These are phyloP conservation scores for Aramus guarauna DNA, from an alignment of 2,113 vertebrate genomes.

Conservation along the genomic window DNA sequence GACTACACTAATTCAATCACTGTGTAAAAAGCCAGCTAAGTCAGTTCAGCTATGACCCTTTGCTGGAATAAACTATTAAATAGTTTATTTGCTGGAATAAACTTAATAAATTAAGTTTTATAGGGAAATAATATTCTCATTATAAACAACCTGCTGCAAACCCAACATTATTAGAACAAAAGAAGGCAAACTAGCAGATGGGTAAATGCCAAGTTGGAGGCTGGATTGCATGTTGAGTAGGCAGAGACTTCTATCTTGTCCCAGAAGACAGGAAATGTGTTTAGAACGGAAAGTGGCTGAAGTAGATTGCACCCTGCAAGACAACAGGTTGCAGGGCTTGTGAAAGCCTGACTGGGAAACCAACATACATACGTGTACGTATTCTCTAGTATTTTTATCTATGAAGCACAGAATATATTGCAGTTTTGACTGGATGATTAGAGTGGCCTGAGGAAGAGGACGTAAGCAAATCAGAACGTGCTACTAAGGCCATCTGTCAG, in stretches of 20 bases:
- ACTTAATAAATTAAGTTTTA: background rate
- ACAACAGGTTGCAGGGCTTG: background rate
- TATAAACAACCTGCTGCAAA: background rate
- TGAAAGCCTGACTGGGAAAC: background rate
- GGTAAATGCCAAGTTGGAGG: background rate
- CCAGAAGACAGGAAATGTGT: background rate
- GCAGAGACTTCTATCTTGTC: background rate
- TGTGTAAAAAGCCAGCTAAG: background rate
- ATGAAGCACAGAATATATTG: background rate
- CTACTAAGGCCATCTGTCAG: background rate
- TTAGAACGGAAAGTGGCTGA: background rate
- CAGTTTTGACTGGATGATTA: background rate
- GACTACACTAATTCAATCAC: background rate
- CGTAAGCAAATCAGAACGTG: background rate
- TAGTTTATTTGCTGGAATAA: background rate
- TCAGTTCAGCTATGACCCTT: background rate
- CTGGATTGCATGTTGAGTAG: background rate
- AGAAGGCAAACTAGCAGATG: background rate
- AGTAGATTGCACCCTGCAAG: background rate
- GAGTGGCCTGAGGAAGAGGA: background rate
- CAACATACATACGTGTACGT: fast-evolving
- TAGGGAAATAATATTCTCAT: background rate
- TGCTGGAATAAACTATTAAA: background rate
- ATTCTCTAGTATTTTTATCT: background rate
- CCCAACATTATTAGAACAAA: background rate